phyloP scores from a whole-genome alignment of 2,797 vertebrate species.

The Oryzias dopingdopingensis region DNA sequence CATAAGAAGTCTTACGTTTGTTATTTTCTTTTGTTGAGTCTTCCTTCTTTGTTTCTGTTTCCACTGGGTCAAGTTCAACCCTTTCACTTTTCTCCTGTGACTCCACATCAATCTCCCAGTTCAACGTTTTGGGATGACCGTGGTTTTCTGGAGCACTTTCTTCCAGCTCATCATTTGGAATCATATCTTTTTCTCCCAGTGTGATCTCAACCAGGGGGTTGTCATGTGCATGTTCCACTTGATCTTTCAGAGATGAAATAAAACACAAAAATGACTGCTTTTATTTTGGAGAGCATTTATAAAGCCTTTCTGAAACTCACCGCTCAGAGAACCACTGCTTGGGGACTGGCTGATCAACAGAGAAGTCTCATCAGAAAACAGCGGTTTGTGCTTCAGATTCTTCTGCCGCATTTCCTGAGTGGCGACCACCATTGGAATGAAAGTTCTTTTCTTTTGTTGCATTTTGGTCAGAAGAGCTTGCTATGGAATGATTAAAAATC shows the following conservation, averaged over 20 bases:
- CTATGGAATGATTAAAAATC: slow-evolving; percentile 54
- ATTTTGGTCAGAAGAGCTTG: slow-evolving; percentile 83
- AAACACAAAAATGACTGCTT: neutral
- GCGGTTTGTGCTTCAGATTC: slow-evolving; percentile 67
- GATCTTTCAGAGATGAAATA: slow-evolving; percentile 49
- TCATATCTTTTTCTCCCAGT: slow-evolving; percentile 60
- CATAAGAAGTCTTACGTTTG: slow-evolving; percentile 52
- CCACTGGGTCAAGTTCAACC: slow-evolving; percentile 29
- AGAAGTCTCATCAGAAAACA: slow-evolving; percentile 68
- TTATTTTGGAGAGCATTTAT: neutral
- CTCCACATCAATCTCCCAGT: slow-evolving; percentile 57
- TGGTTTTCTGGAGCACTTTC: slow-evolving; percentile 45
- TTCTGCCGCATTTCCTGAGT: slow-evolving; percentile 78
- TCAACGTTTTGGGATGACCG: slow-evolving; percentile 49
- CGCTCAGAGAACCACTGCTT: slow-evolving; percentile 75
- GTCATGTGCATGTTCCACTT: slow-evolving; percentile 73
- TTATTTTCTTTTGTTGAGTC: slow-evolving; percentile 61
- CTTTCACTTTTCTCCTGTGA: slow-evolving; percentile 22
- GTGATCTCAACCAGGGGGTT: slow-evolving; percentile 79
- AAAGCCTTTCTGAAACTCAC: slow-evolving; percentile 46
- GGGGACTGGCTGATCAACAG: slow-evolving; percentile 76
- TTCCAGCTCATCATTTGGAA: slow-evolving; percentile 21
- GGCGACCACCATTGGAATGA: slow-evolving; percentile 85
- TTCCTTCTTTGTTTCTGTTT: slow-evolving; percentile 67
- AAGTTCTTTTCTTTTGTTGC: slow-evolving; percentile 83